Evolutionary conservation across 2,888 invertebrate species (phyloP), one percentile per base, ranked within the genome.

Genomic region (Mycalesis mineus): DNA sequence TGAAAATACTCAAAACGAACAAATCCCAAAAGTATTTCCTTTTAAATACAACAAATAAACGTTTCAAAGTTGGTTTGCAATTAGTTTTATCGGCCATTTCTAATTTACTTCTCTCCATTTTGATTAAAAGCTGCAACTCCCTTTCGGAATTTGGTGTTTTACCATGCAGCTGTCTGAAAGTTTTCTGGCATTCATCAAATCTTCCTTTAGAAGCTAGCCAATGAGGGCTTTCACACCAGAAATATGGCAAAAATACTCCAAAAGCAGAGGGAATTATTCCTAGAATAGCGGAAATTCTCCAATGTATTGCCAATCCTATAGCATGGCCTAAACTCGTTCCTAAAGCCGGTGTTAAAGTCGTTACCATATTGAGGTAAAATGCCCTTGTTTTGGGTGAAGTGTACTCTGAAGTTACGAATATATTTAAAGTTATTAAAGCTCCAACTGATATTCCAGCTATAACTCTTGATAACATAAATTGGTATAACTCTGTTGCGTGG

Each of bases 151-250:
- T 41, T 0, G 40, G 29, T n/a, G 40, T 54, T 0, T 22, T 49
- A 0, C 64, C 64, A 7, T 67, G 60, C 1, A 66, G n/a, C 37
- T 55, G 45, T 15, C 60, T 51, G 11, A 62, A 62, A 0, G 55
- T 52, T 13, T 9, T 15, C 0, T 41, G 40, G n/a, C 65, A 65
- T 17, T 64, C 60, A 0, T 47, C 47, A 37, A 62, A 67, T 29
- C 54, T 55, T 2, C 64, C 65, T 15, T 62, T 61, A 0, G 65
- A 62, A 0, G 67, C 67, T 8, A 67, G 11, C 67, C 67, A 67
- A 1, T 61, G 60, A 0, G 67, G 65, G 36, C 64, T 65, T 15
- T 67, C 67, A 0, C 58, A 55, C 59, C 58, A 67, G 44, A 63
- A 61, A 8, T 31, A 51, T 0, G 62, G 61, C 2, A 62, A n/a